Conservation (phyloP, 2,113 vertebrate genomes). For the Sclerurus mexicanus region DNA sequence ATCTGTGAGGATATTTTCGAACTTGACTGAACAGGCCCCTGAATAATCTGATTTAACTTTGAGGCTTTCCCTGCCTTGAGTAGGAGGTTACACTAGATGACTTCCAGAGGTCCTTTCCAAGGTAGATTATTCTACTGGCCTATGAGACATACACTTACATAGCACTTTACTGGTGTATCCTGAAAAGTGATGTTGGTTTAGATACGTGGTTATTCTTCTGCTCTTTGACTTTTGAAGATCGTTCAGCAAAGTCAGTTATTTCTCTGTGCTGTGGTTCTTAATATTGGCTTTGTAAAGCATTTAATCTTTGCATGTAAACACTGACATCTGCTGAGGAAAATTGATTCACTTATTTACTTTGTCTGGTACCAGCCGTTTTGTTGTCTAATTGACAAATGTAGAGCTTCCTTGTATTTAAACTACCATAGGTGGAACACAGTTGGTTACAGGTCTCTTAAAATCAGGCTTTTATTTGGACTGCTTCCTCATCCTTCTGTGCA, state of each 20-base stretch:
- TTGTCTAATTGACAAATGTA: background rate
- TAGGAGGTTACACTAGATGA: background rate
- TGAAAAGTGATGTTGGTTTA: background rate
- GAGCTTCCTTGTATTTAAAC: background rate
- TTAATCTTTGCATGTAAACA: background rate
- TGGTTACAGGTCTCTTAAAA: background rate
- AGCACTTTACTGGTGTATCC: background rate
- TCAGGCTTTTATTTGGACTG: background rate
- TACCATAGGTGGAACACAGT: background rate
- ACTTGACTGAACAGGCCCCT: background rate
- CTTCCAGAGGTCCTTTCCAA: background rate
- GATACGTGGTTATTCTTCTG: background rate
- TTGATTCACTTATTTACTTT: background rate
- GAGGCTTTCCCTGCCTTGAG: background rate
- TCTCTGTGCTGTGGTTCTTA: background rate
- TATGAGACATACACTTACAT: rapidly evolving
- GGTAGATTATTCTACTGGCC: background rate
- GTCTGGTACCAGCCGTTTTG: background rate
- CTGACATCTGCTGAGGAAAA: background rate
- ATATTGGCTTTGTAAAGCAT: background rate
- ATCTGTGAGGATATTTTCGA: background rate
- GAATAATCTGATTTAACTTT: background rate
- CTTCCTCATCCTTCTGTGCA: background rate
- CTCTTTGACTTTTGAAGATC: background rate
- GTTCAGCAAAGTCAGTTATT: background rate